phyloP scores from a whole-genome alignment of 2,113 vertebrate genomes.

The Melanerpes aurifrons region DNA sequence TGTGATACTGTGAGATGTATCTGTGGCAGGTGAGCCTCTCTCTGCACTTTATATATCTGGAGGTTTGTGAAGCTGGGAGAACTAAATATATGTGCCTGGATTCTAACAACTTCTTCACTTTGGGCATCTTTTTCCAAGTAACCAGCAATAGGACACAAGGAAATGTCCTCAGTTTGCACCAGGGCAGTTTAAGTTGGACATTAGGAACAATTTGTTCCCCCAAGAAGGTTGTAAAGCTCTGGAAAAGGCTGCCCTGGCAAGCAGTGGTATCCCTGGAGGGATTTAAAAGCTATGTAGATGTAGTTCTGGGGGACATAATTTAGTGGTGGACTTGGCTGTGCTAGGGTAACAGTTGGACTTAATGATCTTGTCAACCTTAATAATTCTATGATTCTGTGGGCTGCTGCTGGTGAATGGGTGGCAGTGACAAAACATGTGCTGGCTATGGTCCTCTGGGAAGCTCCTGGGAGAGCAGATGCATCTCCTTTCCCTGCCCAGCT shows the following conservation, averaged over 20 bases:
- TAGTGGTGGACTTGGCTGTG: neutral
- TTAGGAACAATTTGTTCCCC: neutral
- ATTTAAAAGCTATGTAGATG: neutral
- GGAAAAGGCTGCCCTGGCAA: neutral
- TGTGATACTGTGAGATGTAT: no score
- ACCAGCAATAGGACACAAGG: accelerated
- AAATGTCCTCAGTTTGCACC: neutral
- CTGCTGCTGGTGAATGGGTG: neutral
- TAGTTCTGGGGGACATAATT: neutral
- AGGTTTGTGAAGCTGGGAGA: neutral
- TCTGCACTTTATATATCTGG: neutral
- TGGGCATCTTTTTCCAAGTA: neutral
- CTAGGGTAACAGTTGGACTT: neutral
- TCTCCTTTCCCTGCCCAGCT: neutral
- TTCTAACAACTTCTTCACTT: neutral
- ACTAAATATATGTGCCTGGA: neutral
- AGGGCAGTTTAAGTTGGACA: neutral
- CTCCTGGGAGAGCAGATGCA: neutral
- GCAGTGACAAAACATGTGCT: neutral
- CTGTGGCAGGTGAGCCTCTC: neutral
- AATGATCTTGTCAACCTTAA: neutral
- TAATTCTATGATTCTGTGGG: neutral
- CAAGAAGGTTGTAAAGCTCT: neutral
- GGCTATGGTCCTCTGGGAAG: neutral
- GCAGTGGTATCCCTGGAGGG: no score